Base-by-base conservation (phyloP, 2,797 vertebrate species). In the Meriones psammophilus region DNA sequence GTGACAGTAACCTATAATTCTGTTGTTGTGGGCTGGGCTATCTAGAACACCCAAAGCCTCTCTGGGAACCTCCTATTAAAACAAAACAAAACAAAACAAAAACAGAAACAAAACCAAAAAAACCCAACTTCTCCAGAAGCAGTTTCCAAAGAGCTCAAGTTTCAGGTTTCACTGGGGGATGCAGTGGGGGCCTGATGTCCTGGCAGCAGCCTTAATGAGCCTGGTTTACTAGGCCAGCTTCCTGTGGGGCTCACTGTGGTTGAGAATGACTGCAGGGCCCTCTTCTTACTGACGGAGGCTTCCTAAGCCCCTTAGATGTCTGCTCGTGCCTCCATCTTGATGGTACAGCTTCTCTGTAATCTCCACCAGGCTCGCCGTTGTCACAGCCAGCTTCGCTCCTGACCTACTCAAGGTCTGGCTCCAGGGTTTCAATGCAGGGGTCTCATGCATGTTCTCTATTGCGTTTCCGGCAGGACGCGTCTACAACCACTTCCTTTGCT, bases 221-320 rank as follows among this genome's bases (percentile, higher is more conserved):
- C 94, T 95, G 84, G 89, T 96, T 96, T 97, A 92, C 92, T 89
- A 85, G 96, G 89, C 79, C 78, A 79, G 93, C 93, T 96, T 97
- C 96, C 96, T 97, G 94, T 71, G 74, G 62, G 30, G 73, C 69
- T 81, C 78, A 36, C 88, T 96, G 96, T 94, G 96, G 86, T 84
- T 92, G 87, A 88, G 88, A 94, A 88, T 93, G 62, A 93, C 95
- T 83, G 42, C 24, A 62, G 73, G 94, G 85, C 50, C 83, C 0
- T 62, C 69, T 96, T 95, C 90, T 90, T 93, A 92, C 42, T 83
- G 77, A 96, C 85, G 87, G 90, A 93, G 77, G 77, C 74, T 89
- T 94, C 89, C 46, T 73, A 94, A 92, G 73, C 33, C 17, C 54
- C 83, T 3, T 3, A 3, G 71, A 68, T 24, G 64, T 92, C 89